Evolutionary conservation across 2,888 invertebrate species (phyloP).

Genomic region (Glyphotaelius pellucidus): DNA sequence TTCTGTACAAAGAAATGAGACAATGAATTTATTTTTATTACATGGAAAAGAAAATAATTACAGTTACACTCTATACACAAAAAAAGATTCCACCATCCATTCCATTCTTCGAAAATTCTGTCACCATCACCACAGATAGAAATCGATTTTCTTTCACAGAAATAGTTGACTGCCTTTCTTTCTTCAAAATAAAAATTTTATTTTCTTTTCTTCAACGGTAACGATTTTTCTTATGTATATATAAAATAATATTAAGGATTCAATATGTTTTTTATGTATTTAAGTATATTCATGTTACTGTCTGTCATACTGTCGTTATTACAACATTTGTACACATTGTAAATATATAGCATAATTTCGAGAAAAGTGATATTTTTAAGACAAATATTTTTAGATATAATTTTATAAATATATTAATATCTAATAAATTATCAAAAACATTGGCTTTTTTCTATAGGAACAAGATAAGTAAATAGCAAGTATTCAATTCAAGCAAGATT

Average conservation of each 20-base stretch:
- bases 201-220: too few relatives aligned
- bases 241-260: slow-evolving; percentile 2
- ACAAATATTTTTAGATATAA: not conserved
- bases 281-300: not conserved
- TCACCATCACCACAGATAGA: too few relatives aligned
- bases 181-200: too few relatives aligned
- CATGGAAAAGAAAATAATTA: too few relatives aligned
- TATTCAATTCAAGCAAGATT: not conserved
- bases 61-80: too few relatives aligned
- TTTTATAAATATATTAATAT: not conserved
- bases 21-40: too few relatives aligned
- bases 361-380: not conserved
- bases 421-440: slow-evolving; percentile 26
- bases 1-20: too few relatives aligned
- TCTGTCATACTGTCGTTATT: not conserved
- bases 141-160: too few relatives aligned
- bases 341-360: slow-evolving; percentile 22
- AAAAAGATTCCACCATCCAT: too few relatives aligned
- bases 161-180: too few relatives aligned
- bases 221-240: too few relatives aligned
- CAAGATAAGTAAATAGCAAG: not conserved
- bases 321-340: slow-evolving; percentile 34
- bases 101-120: too few relatives aligned
- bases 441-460: not conserved
- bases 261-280: not conserved